Conservation (phyloP, 2,113 vertebrate genomes). For the Pseudonaja textilis region DNA sequence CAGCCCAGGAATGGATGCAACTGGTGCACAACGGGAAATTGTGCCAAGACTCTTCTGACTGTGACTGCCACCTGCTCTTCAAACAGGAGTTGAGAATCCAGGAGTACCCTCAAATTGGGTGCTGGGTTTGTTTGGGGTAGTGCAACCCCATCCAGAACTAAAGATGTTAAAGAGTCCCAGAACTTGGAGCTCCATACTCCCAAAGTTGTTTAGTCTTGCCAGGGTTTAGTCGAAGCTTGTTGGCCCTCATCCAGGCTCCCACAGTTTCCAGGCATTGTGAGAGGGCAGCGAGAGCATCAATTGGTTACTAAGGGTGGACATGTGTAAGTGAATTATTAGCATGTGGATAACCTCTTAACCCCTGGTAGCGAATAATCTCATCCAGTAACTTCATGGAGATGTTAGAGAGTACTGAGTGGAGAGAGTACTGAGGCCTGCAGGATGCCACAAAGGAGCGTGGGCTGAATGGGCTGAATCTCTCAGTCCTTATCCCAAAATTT, state of each 20-base stretch:
- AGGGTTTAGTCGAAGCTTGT: neutral
- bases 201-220: neutral
- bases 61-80: neutral
- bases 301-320: neutral
- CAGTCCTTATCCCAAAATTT: neutral
- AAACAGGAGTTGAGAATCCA: neutral
- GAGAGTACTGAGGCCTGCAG: neutral
- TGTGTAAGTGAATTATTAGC: neutral
- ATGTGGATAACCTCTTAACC: neutral
- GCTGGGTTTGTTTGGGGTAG: neutral
- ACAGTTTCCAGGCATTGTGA: neutral
- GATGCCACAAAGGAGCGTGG: neutral
- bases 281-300: neutral
- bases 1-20: neutral
- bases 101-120: neutral
- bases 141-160: neutral
- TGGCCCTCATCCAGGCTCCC: neutral
- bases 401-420: neutral
- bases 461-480: neutral
- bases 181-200: neutral
- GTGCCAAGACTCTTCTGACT: neutral
- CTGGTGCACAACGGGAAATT: neutral
- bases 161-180: neutral
- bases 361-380: neutral
- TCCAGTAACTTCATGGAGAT: neutral